phyloP scores from a whole-genome alignment of 2,113 vertebrate genomes.

The Saccopteryx bilineata region DNA sequence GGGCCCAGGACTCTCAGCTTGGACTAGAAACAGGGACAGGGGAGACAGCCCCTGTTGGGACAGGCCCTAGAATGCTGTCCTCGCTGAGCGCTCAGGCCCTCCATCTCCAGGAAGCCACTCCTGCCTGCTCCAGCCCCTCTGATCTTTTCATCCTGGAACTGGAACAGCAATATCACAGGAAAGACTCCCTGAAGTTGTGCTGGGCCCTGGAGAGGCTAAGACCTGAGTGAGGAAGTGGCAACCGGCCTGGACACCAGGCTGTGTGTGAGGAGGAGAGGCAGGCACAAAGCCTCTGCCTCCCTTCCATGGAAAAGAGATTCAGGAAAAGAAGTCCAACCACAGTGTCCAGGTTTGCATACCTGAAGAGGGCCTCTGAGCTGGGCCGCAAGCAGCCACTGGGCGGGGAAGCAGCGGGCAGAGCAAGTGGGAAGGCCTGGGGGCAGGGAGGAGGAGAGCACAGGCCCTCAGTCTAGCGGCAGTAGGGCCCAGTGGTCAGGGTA shows the following conservation, averaged over 20 bases:
- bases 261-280: neutral
- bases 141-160: neutral
- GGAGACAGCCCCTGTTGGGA: neutral
- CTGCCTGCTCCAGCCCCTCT: neutral
- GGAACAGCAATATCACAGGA: neutral
- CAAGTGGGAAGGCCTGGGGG: neutral
- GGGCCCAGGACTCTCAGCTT: neutral
- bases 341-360: accelerated
- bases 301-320: neutral
- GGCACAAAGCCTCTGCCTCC: accelerated
- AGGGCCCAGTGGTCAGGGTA: neutral
- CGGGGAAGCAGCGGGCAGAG: neutral
- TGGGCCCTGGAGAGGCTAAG: neutral
- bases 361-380: neutral
- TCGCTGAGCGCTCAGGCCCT: neutral
- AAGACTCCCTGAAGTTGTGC: neutral
- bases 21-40: neutral
- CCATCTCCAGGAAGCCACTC: conserved; percentile 57
- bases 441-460: neutral
- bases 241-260: neutral
- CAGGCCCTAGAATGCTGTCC: conserved; percentile 44
- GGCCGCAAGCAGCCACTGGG: neutral
- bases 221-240: neutral
- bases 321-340: neutral
- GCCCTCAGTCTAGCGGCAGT: neutral